Percentiles rank a stretch among this genome's conserved stretches.
Conservation (phyloP, 2,888 invertebrate species). For the Rambutsinella grinnellia region DNA sequence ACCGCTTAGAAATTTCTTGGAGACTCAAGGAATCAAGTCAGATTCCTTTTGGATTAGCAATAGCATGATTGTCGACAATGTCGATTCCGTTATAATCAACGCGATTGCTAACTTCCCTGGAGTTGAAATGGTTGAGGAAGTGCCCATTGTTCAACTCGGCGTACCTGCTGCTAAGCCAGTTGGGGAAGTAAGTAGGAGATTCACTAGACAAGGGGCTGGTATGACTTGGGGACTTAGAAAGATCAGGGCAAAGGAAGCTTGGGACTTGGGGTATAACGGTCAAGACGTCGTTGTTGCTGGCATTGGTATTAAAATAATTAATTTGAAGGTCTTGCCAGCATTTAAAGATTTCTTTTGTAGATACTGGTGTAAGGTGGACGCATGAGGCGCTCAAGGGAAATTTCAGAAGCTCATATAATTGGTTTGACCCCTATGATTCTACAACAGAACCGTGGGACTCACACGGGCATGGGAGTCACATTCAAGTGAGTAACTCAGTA, state of each 20-base stretch:
- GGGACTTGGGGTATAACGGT: constrained; percentile 3
- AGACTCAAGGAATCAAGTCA: constrained; percentile 5
- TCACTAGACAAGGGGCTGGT: not conserved
- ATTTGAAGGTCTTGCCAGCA: too few species aligned
- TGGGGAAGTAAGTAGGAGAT: not conserved
- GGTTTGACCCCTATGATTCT: constrained; percentile 8
- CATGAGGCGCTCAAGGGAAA: constrained; percentile 22
- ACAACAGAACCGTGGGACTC: not conserved
- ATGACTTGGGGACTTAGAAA: constrained; percentile 10
- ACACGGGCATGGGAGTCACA: constrained; percentile 14
- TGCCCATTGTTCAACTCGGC: not conserved
- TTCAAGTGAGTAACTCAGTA: not conserved
- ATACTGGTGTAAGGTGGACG: constrained; percentile 17
- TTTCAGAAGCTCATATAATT: not conserved
- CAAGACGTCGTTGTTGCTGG: constrained; percentile 19
- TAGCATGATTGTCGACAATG: constrained; percentile 11
- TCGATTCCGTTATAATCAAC: not conserved
- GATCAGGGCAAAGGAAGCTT: constrained; percentile 11
- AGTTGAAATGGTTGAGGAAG: constrained; percentile 19
- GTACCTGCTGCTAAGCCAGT: not conserved
- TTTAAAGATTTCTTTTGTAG: too few species aligned
- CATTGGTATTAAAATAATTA: constrained; percentile 34
- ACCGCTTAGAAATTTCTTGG: not conserved
- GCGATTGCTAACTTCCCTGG: constrained; percentile 12
- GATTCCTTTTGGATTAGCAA: constrained; percentile 32